Evolutionary conservation across 2,797 vertebrate genomes (phyloP), one percentile per base, ranked within the genome.

Genomic region (Oryzias sinensis): DNA sequence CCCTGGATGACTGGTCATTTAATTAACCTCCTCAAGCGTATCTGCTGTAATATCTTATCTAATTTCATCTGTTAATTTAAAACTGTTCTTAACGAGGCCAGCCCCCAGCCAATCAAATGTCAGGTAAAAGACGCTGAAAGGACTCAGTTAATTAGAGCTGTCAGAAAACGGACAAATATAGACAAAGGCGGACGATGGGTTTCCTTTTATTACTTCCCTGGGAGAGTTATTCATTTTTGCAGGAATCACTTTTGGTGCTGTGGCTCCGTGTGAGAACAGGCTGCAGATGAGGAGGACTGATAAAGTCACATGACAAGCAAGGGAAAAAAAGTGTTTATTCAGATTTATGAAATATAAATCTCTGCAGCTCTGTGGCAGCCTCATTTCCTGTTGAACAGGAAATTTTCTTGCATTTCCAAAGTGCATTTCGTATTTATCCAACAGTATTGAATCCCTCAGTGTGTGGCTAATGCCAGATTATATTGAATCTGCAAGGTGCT

Each of bases 11-110:
- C 65, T 72, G 81, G 83, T 86, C 83, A 87, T 85, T 87, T 89
- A 87, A 89, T 89, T 89, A 88, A 88, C 86, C 87, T 74, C 67
- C 70, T 79, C 80, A 80, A 74, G 69, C 77, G 66, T 70, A 86
- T 89, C 84, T 76, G 72, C 70, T 72, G 61, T 75, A 69, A 81
- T 84, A 74, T 84, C 65, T 65, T 44, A 77, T 80, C 80, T 87
- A 85, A 86, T 89, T 88, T 81, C 74, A 84, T 82, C 77, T 83
- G 83, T 88, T 89, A 81, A 87, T 87, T 88, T 89, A 88, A 88
- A 84, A 74, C 49, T 25, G 37, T 65, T 61, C 52, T 76, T 79
- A 87, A 82, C 76, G 60, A 82, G 85, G 77, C 81, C 87, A 77
- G 60, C 53, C 77, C 82, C 79, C 62, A 82, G 84, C 85, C 82